Conservation (phyloP, 2,797 vertebrate species). For the Sebastes cheni region DNA sequence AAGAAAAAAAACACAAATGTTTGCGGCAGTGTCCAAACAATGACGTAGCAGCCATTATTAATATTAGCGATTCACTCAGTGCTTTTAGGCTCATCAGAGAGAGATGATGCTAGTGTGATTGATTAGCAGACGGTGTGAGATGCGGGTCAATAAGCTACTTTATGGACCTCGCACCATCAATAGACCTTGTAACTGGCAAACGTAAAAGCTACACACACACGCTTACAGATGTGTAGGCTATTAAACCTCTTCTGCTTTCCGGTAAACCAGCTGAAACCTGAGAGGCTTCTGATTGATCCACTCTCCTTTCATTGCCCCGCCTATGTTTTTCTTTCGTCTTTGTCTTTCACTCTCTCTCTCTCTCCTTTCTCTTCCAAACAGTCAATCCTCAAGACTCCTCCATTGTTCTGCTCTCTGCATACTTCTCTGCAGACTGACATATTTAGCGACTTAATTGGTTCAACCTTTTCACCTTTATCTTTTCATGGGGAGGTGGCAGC, state of each 20-base stretch:
- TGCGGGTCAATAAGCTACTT: neutral
- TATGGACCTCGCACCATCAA: neutral
- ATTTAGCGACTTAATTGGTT: conserved; percentile 12
- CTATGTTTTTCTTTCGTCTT: neutral
- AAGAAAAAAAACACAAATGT: neutral
- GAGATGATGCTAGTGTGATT: neutral
- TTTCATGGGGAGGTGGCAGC: neutral
- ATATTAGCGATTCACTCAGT: neutral
- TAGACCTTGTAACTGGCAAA: neutral
- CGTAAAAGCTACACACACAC: neutral
- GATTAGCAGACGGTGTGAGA: neutral
- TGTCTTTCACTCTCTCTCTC: neutral
- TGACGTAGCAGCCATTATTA: neutral
- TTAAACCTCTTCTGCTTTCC: conserved; percentile 54
- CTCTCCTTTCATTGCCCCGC: conserved; percentile 6
- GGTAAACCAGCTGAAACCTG: conserved; percentile 69
- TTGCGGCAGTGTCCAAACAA: neutral
- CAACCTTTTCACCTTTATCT: conserved; percentile 1
- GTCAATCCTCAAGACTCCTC: neutral
- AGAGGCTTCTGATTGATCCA: conserved; percentile 59
- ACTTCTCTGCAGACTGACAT: neutral
- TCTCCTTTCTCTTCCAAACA: neutral
- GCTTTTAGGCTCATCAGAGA: neutral
- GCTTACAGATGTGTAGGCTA: conserved; percentile 5
- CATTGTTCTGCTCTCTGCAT: neutral